phyloP scores from a whole-genome alignment of 1,140 invertebrate genomes.

The Diorhabda sublineata region DNA sequence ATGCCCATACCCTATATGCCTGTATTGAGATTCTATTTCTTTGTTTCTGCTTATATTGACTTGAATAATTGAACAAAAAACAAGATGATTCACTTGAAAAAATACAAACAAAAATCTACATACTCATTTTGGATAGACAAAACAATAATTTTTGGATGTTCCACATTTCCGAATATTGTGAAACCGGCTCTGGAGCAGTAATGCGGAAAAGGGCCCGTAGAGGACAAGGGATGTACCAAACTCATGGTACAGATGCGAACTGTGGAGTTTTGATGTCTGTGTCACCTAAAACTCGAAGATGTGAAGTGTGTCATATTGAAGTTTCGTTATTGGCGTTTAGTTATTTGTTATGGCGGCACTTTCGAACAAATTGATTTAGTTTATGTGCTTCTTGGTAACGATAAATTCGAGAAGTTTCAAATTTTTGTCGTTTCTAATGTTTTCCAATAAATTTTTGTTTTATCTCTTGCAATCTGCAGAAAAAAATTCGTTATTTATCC shows the following conservation, averaged over 20 bases:
- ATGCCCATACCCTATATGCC: too few species aligned
- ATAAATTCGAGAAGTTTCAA: conserved; percentile 20
- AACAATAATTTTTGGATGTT: too few species aligned
- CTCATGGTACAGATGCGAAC: conserved; percentile 31
- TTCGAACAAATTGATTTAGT: conserved; percentile 31
- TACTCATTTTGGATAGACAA: too few species aligned
- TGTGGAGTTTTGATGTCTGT: conserved; percentile 41
- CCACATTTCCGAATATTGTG: too few species aligned
- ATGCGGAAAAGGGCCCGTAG: conserved; percentile 6
- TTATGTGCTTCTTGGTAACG: conserved; percentile 28
- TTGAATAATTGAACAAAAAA: too few species aligned
- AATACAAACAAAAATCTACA: too few species aligned
- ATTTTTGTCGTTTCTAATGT: conserved; percentile 5
- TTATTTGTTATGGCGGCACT: conserved; percentile 36
- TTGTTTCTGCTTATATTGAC: too few species aligned
- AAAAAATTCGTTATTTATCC: neutral
- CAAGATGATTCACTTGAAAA: too few species aligned
- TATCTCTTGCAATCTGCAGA: neutral
- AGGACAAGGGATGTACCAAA: conserved; percentile 14
- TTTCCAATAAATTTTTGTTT: conserved; percentile 9
- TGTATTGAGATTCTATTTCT: too few species aligned
- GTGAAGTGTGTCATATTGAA: conserved; percentile 42
- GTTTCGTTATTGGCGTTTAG: conserved; percentile 40
- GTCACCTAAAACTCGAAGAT: conserved; percentile 40
- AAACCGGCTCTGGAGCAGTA: too few species aligned